Base-by-base conservation (phyloP, 2,888 invertebrate species). In the Lamellibrachia satsuma region DNA sequence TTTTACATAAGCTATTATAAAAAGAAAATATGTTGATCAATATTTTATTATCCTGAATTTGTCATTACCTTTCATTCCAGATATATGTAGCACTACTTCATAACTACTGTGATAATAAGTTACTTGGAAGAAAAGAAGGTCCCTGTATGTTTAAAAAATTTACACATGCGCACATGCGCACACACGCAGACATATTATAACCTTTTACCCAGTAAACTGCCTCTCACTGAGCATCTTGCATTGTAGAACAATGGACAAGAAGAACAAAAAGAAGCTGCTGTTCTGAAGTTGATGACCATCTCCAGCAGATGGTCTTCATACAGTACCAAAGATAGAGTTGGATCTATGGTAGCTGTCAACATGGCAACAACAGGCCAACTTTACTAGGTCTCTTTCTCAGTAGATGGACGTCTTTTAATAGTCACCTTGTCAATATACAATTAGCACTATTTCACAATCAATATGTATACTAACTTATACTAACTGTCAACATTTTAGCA, bases 291-390 rank as follows among this genome's bases (percentile, higher is more conserved):
- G 75, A 75, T 15, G 75, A 75, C 75, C 75, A n/a, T 75, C 75
- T 75, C 6, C 22, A 15, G 22, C 15, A 15, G 75, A 75, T 75
- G 75, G 75, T 75, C 75, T 22, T 75, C 75, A 11, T 75, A n/a
- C 75, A 75, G 75, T 22, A 75, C 75, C 75, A 75, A 75, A 75
- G 75, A 75, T 75, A 75, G 75, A 75, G 75, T 75, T 75, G 75
- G 39, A 39, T 39, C 39, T 39, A 39, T 39, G 39, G 75, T 6
- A 6, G n/a, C 11, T 15, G 75, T 75, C 6, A 15, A 75, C 75
- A 75, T 3, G 6, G 75, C 15, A 22, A n/a, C 75, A 75, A 75
- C 75, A 75, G 15, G 75, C 75, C 75, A 75, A 75, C 75, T 75
- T 22, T 75, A 75, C 75, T 55, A 22, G 75, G 75, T 15, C 22